Conservation (phyloP, 2,113 vertebrate genomes). For the Pollachius pollachius region DNA sequence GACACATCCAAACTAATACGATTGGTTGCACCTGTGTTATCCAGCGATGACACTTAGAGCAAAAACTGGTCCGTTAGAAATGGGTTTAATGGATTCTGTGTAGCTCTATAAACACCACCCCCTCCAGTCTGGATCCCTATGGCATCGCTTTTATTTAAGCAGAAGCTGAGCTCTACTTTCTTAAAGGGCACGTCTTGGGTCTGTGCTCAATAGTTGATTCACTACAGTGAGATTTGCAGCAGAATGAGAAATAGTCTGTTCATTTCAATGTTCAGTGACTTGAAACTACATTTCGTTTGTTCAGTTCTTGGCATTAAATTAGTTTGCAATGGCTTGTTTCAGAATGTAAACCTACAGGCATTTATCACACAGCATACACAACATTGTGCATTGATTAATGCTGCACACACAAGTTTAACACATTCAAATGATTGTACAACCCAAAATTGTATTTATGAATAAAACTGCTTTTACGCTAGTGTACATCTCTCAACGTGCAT, state of each 20-base stretch:
- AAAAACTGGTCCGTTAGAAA: no score
- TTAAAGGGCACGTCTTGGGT: not conserved
- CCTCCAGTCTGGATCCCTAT: no score
- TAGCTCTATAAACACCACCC: no score
- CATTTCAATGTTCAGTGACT: no score
- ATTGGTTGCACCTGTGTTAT: no score
- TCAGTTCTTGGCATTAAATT: not conserved
- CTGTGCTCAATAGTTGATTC: not conserved
- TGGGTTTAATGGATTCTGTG: no score
- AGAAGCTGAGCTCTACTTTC: not conserved
- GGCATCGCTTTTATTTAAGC: no score
- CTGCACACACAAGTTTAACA: slow-evolving; percentile 45
- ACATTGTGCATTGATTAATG: slow-evolving; percentile 3
- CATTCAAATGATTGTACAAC: slow-evolving; percentile 60
- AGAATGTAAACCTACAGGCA: not conserved
- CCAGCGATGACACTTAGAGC: no score
- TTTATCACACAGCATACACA: not conserved
- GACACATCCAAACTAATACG: no score
- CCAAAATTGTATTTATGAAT: slow-evolving; percentile 49
- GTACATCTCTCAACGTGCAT: slow-evolving; percentile 49
- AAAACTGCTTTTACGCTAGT: slow-evolving; percentile 43
- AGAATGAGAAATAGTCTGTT: no score
- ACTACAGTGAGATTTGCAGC: not conserved
- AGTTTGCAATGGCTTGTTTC: not conserved
- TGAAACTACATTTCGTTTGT: no score